These are phyloP conservation scores for Meta bourneti DNA, from an alignment of 2,888 invertebrate genomes.

Conservation along the genomic window DNA sequence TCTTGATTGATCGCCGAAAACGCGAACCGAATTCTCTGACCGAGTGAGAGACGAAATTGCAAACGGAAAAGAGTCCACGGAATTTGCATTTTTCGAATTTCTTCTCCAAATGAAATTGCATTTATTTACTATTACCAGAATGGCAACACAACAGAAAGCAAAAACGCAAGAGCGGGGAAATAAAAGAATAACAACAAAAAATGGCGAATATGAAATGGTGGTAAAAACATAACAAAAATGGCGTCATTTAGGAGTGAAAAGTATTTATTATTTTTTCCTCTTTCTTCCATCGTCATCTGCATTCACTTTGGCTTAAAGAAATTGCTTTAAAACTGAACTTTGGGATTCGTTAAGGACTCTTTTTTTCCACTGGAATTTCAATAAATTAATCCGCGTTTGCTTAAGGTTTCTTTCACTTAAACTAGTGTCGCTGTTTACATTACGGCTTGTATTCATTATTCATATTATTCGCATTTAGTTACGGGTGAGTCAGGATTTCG, in stretches of 20 bases:
- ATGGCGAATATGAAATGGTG: background rate
- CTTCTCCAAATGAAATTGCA: slow-evolving; percentile 44
- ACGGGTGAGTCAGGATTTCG: slow-evolving; percentile 14
- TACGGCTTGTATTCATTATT: slow-evolving; percentile 67
- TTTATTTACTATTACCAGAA: slow-evolving; percentile 61
- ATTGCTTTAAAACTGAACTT: slow-evolving; percentile 46
- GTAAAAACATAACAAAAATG: slow-evolving; percentile 6
- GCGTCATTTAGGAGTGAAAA: slow-evolving; percentile 56
- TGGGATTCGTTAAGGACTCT: slow-evolving; percentile 44
- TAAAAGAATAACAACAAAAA: background rate
- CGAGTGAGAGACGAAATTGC: slow-evolving; percentile 54
- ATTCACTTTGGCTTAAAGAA: slow-evolving; percentile 8
- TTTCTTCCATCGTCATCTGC: background rate
- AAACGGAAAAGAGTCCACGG: slow-evolving; percentile 57
- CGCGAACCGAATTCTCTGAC: slow-evolving; percentile 25
- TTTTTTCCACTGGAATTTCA: slow-evolving; percentile 47
- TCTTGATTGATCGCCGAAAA: slow-evolving; percentile 63
- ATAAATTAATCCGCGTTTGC: slow-evolving; percentile 63
- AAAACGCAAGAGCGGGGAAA: background rate
- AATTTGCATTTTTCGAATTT: slow-evolving; percentile 62
- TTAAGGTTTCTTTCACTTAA: slow-evolving; percentile 31
- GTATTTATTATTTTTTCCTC: slow-evolving; percentile 51
- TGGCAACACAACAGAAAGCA: background rate
- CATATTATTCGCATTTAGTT: slow-evolving; percentile 66
- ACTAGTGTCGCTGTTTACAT: slow-evolving; percentile 35